Percentiles rank a stretch among this genome's conserved stretches.
These are phyloP conservation scores for Camelus dromedarius DNA, from an alignment of 2,113 vertebrate genomes.

Conservation along the genomic window DNA sequence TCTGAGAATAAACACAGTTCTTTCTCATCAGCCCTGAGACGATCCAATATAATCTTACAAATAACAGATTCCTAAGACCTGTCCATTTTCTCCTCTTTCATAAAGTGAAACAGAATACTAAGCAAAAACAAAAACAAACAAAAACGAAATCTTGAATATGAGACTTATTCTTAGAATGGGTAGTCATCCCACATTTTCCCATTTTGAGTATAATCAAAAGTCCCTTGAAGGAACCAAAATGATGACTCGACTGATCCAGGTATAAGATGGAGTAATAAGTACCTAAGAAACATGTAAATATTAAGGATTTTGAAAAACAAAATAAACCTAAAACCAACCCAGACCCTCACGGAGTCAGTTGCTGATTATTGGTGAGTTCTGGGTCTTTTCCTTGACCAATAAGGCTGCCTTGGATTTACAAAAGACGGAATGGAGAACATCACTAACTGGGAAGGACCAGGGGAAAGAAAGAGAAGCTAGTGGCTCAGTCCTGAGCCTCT, in stretches of 20 bases:
- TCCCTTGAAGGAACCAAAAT: background rate
- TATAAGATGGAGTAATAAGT: background rate
- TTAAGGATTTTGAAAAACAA: constrained; percentile 33
- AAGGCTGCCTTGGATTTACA: background rate
- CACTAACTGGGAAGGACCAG: background rate
- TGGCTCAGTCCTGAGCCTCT: background rate
- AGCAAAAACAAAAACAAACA: constrained; percentile 33
- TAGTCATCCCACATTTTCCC: background rate
- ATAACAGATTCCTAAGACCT: background rate
- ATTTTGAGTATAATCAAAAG: constrained; percentile 22
- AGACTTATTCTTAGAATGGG: background rate
- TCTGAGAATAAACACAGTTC: background rate
- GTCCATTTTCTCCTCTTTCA: background rate
- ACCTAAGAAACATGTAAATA: background rate
- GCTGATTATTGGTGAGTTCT: background rate
- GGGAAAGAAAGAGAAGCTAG: background rate
- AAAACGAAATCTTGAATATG: background rate
- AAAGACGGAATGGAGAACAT: background rate
- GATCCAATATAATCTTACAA: constrained; percentile 28
- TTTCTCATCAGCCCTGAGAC: background rate
- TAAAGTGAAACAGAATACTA: constrained; percentile 32
- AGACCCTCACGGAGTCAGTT: background rate
- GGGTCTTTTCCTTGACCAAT: background rate
- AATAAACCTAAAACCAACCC: background rate
- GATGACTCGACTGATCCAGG: background rate